These are phyloP conservation scores for Planococcus citri DNA, from an alignment of 1,140 invertebrate genomes.

Conservation along the genomic window DNA sequence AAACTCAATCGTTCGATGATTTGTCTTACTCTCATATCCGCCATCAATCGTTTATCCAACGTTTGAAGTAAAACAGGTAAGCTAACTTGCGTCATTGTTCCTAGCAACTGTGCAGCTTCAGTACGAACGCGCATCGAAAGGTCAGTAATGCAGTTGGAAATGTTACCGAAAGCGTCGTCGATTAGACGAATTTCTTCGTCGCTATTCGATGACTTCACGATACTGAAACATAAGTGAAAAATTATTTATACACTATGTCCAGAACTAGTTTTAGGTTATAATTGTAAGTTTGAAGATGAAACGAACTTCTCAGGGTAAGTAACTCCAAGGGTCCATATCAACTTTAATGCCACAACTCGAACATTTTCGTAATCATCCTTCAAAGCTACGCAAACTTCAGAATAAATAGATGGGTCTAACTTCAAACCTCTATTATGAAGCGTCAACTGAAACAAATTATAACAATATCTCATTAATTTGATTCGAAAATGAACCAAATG, in stretches of 20 bases:
- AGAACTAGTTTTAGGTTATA: background rate
- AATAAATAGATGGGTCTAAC: conserved; percentile 64
- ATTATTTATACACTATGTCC: background rate
- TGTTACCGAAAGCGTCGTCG: conserved; percentile 92
- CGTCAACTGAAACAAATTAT: background rate
- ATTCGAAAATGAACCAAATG: conserved; percentile 1
- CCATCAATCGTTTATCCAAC: conserved; percentile 97
- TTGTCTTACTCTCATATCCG: conserved; percentile 69
- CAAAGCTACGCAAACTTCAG: conserved; percentile 65
- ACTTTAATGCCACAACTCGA: conserved; percentile 65
- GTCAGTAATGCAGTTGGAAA: conserved; percentile 88
- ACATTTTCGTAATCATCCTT: conserved; percentile 93
- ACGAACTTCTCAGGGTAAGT: conserved; percentile 71
- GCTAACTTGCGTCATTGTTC: conserved; percentile 75
- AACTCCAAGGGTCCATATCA: conserved; percentile 73
- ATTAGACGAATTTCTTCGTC: conserved; percentile 70
- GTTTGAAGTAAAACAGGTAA: conserved; percentile 82
- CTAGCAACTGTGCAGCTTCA: conserved; percentile 59
- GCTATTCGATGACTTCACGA: conserved; percentile 37
- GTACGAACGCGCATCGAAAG: conserved; percentile 73
- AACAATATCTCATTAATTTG: conserved; percentile 14
- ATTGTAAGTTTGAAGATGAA: conserved; percentile 23
- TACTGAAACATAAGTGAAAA: background rate
- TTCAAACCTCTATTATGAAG: conserved; percentile 67
- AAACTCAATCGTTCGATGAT: no score